These are phyloP conservation scores for Cybosia mesomella DNA, from an alignment of 2,888 invertebrate genomes.

Conservation along the genomic window DNA sequence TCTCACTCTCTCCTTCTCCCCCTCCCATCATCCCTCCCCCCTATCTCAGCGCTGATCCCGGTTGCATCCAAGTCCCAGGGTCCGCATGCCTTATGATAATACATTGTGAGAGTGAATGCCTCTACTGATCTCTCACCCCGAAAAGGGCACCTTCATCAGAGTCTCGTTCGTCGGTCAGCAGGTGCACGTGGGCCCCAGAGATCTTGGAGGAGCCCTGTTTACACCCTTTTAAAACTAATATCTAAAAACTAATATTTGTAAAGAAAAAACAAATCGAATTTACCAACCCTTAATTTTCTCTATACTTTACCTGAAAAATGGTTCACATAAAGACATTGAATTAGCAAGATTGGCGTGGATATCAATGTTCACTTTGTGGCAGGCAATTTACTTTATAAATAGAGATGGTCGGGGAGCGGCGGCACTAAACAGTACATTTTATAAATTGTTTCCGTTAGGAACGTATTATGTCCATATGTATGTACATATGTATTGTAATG, in stretches of 20 bases:
- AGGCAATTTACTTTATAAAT: conserved; percentile 83
- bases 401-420: conserved; percentile 77
- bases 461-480: conserved; percentile 49
- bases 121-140: too few species aligned
- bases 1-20: too few species aligned
- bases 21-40: too few species aligned
- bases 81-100: too few species aligned
- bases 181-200: background rate
- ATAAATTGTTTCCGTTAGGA: conserved; percentile 74
- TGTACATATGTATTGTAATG: conserved; percentile 44
- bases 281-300: conserved; percentile 11
- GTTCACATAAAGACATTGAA: conserved; percentile 59
- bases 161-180: too few species aligned
- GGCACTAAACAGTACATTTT: conserved; percentile 77
- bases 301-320: conserved; percentile 41
- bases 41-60: too few species aligned
- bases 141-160: too few species aligned
- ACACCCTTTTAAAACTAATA: background rate
- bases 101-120: too few species aligned
- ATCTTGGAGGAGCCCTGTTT: background rate
- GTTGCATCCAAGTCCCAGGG: too few species aligned
- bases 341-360: conserved; percentile 73
- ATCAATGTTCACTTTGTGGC: conserved; percentile 74
- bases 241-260: background rate
- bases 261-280: background rate